Base-by-base conservation (phyloP, 2,113 vertebrate species). In the Eptesicus fuscus region DNA sequence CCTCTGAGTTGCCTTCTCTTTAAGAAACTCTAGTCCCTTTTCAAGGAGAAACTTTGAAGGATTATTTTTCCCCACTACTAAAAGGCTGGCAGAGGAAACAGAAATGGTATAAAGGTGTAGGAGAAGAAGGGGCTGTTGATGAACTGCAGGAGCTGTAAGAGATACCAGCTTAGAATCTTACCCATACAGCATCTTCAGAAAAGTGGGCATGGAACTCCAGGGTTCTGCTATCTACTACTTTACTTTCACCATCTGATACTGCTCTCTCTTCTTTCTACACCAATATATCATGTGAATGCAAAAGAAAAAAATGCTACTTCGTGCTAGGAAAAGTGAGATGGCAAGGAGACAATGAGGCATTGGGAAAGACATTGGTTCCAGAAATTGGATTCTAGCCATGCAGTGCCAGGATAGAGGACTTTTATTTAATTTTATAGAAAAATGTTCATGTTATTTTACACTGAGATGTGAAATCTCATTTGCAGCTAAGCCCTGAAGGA, bases 341-440 rank as follows among this genome's bases (percentile, higher is more conserved):
- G 67, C 83, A 74, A 59, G 95, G 97, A 97, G 95, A 98, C 97
- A 97, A 76, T 97, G 96, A 97, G 93, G 49, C 49, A 2, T 42
- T 96, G 94, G 97, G 97, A 98, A 97, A 97, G 85, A 97, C 88
- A 97, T 94, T 95, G 95, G 88, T 93, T 98, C 14, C 82, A 98
- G 95, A 98, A 98, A 98, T 97, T 98, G 97, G 97, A 98, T 98
- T 98, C 98, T 95, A 92, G 96, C 96, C 98, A 98, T 98, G 97
- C 94, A 95, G 93, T 98, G 95, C 93, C 96, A 97, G 97, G 89
- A 96, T 63, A 6, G 97, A 98, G 73, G 93, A 95, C 93, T 97
- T 98, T 98, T 98, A 98, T 98, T 98, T 98, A 98, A 98, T 98
- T 98, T 98, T 98, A 97, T 94, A 98, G 97, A 98, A 98, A 98